phyloP scores from a whole-genome alignment of 2,888 invertebrate genomes.

The Chirona hameri region DNA sequence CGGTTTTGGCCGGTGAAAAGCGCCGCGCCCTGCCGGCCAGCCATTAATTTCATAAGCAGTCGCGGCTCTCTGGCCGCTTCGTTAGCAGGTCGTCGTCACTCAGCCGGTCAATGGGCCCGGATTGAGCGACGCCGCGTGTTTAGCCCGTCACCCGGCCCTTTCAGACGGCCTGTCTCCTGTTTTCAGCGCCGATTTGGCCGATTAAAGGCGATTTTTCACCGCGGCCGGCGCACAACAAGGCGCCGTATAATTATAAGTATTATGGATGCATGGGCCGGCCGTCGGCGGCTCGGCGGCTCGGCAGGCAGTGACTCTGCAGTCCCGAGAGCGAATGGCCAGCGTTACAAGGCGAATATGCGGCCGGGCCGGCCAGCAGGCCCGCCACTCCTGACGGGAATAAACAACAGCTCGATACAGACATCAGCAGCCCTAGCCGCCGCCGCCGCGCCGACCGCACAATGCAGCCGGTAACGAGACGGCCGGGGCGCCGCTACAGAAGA shows the following conservation, averaged over 20 bases:
- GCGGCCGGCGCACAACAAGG: neutral
- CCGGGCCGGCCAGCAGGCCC: neutral
- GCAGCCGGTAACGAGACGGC: neutral
- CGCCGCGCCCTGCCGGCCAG: neutral
- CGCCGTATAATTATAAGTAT: neutral
- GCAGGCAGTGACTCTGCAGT: neutral
- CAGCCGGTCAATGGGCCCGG: neutral
- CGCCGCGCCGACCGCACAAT: neutral
- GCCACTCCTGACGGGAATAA: neutral
- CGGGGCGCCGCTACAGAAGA: neutral
- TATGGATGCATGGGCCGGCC: neutral
- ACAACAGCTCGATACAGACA: conserved; percentile 14
- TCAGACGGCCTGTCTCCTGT: conserved; percentile 12
- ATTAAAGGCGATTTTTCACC: conserved; percentile 24
- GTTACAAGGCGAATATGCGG: neutral
- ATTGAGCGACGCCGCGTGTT: neutral
- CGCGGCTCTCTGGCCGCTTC: neutral
- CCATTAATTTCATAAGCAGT: conserved; percentile 5
- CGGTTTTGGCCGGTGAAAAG: conserved; percentile 8
- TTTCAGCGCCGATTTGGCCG: conserved; percentile 28
- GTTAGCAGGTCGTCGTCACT: neutral
- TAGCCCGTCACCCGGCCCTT: conserved; percentile 13
- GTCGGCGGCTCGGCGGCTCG: neutral
- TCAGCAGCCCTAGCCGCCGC: neutral
- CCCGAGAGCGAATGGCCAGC: neutral